A percentile compares a stretch with the other conserved stretches of the same genome.
These are phyloP conservation scores for Nowickia ferox DNA, from an alignment of 2,888 invertebrate genomes.

Conservation along the genomic window DNA sequence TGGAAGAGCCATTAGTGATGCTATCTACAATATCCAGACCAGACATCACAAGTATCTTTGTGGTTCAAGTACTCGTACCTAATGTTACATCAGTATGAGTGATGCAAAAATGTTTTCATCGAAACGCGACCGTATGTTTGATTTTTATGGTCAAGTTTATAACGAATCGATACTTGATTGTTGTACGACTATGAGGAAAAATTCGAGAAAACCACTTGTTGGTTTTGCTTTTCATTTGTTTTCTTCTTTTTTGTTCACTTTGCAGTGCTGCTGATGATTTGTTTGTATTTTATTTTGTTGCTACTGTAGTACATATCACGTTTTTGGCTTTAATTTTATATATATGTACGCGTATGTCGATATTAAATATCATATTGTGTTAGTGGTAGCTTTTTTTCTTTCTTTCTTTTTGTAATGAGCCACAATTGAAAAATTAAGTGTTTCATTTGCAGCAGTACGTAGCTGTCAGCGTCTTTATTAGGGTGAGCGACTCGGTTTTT, in stretches of 20 bases:
- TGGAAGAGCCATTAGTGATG: background rate
- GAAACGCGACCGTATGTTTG: background rate
- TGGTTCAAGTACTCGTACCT: slow-evolving; percentile 24
- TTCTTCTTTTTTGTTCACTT: background rate
- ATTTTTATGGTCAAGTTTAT: slow-evolving; percentile 22
- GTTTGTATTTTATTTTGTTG: slow-evolving; percentile 34
- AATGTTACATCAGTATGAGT: slow-evolving; percentile 7
- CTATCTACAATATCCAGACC: background rate
- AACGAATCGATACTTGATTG: background rate
- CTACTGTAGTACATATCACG: slow-evolving; percentile 9
- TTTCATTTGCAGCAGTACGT: background rate
- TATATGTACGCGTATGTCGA: slow-evolving; percentile 8
- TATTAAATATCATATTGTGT: slow-evolving; percentile 11
- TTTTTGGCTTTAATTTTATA: slow-evolving; percentile 30
- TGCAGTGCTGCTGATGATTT: slow-evolving; percentile 22
- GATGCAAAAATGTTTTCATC: slow-evolving; percentile 6
- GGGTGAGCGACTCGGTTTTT: no score
- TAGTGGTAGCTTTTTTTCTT: background rate
- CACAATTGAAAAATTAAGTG: slow-evolving; percentile 42
- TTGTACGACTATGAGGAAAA: background rate
- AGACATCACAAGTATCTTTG: slow-evolving; percentile 5
- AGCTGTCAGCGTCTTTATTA: no score
- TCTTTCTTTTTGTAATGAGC: slow-evolving; percentile 18
- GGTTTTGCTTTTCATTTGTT: background rate
- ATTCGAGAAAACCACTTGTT: slow-evolving; percentile 22